Conservation (phyloP, 2,888 invertebrate species). For the Mythimna albipuncta region DNA sequence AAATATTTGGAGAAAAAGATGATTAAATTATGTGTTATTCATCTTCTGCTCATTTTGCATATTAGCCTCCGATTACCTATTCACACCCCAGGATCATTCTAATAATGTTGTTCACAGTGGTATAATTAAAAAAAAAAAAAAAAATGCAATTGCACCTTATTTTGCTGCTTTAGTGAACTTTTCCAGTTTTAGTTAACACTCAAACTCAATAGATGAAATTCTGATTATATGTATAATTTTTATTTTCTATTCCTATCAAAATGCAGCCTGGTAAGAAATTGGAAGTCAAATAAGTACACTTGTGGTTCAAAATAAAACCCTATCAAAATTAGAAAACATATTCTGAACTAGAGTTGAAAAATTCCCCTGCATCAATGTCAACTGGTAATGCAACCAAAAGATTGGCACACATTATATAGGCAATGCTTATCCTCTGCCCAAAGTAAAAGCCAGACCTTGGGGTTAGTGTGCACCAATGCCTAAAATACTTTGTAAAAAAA, state of each 20-base stretch:
- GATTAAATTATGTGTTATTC: constrained; percentile 51
- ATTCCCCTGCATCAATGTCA: too few species aligned
- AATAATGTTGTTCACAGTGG: neutral
- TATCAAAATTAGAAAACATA: too few species aligned
- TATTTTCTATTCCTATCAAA: neutral
- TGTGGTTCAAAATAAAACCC: neutral
- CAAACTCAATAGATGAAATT: neutral
- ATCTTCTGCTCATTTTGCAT: constrained; percentile 30
- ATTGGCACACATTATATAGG: too few species aligned
- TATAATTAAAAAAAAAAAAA: neutral
- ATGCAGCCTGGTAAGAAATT: constrained; percentile 14
- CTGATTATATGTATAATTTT: neutral
- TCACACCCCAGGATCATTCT: neutral
- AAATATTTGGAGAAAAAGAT: constrained; percentile 45
- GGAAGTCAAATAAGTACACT: neutral
- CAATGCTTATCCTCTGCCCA: too few species aligned
- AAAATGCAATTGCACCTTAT: neutral
- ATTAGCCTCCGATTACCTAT: neutral
- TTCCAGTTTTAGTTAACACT: constrained; percentile 13
- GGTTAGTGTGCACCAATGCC: too few species aligned
- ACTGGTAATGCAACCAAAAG: too few species aligned
- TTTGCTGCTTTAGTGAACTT: neutral
- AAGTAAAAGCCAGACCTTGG: too few species aligned
- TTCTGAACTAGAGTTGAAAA: too few species aligned
- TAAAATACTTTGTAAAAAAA: too few species aligned